These are phyloP conservation scores for Parazoanthus swiftii DNA, from an alignment of 92 coral and sea anemone genomes.

Conservation along the genomic window DNA sequence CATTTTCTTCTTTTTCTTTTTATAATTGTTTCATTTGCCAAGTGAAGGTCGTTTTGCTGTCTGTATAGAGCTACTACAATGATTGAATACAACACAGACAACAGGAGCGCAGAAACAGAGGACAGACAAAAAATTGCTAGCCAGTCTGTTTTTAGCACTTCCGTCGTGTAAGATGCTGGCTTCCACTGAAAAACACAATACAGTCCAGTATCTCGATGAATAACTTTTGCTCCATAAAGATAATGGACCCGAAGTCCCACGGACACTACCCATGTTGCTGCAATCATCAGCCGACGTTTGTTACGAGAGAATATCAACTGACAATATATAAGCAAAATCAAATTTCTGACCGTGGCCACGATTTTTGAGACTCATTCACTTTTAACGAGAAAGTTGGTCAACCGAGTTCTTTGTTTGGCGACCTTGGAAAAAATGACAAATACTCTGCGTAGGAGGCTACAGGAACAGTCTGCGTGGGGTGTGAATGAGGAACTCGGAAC, in stretches of 20 bases:
- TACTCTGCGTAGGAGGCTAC: no score
- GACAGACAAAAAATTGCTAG: neutral
- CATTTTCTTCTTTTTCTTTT: neutral
- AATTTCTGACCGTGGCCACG: no score
- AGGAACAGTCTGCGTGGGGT: no score
- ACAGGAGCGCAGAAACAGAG: neutral
- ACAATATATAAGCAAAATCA: no score
- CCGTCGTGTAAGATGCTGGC: neutral
- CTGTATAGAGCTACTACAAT: neutral
- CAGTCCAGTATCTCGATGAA: neutral
- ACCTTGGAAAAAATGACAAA: no score
- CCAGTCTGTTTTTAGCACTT: neutral
- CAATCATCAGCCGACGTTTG: neutral
- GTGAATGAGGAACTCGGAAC: no score
- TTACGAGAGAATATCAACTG: neutral
- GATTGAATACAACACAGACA: neutral
- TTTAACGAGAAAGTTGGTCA: no score
- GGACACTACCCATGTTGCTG: neutral
- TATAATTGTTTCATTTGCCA: neutral
- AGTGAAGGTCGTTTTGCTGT: neutral
- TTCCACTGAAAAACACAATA: neutral
- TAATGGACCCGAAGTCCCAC: neutral
- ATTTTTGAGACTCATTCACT: no score
- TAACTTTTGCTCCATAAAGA: neutral
- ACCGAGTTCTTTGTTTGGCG: no score